Percentiles rank a stretch among this genome's conserved stretches.
Evolutionary conservation across 2,888 invertebrate species (phyloP).

Genomic region (Tetragonisca angustula): DNA sequence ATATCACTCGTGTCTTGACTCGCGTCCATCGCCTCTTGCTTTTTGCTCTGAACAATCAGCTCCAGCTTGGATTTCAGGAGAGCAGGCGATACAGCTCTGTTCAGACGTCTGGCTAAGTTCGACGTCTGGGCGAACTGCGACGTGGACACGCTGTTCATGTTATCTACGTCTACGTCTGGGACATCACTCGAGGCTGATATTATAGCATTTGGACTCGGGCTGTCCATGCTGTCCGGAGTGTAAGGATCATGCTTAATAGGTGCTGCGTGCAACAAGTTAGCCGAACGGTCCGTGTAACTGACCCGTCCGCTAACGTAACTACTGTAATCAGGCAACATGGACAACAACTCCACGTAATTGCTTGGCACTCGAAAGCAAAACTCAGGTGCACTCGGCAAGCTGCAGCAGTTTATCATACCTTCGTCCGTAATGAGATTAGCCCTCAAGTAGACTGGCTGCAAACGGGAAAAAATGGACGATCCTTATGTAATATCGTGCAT

Average conservation of each 20-base stretch:
- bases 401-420: constrained; percentile 91
- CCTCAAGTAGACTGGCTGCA: constrained; percentile 92
- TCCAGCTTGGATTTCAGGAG: constrained; percentile 80
- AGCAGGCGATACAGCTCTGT: constrained; percentile 80
- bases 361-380: constrained; percentile 83
- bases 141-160: constrained; percentile 47
- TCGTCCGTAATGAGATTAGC: constrained; percentile 89
- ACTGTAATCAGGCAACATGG: constrained; percentile 82
- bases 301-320: constrained; percentile 82
- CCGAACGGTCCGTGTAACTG: constrained; percentile 81
- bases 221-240: constrained; percentile 93
- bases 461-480: constrained; percentile 78
- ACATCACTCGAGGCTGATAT: constrained; percentile 68
- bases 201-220: constrained; percentile 87
- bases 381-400: constrained; percentile 78
- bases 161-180: constrained; percentile 70
- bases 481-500: constrained; percentile 69
- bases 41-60: constrained; percentile 73
- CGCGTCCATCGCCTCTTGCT: constrained; percentile 39
- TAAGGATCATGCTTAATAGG: constrained; percentile 89
- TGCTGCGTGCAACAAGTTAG: constrained; percentile 85
- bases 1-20: constrained; percentile 54
- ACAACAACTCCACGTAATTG: constrained; percentile 78
- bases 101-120: constrained; percentile 57
- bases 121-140: constrained; percentile 37